A percentile compares a stretch with the other conserved stretches of the same genome.
These are phyloP conservation scores for Pedicia rivosa DNA, from an alignment of 2,888 invertebrate species.

Conservation along the genomic window DNA sequence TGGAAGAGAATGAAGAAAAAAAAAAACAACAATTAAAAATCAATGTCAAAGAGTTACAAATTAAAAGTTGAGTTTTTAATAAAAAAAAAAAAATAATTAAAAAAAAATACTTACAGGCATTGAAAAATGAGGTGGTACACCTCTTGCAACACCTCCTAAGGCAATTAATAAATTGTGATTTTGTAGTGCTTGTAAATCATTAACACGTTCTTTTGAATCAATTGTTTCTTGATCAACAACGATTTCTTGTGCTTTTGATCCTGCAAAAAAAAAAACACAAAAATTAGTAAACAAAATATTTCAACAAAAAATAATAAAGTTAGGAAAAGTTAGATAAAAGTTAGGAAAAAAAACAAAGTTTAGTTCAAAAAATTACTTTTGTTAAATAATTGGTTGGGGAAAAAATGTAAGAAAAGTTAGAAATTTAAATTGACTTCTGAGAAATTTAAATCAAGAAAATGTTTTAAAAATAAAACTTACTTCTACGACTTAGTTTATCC, in stretches of 20 bases:
- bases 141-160: conserved; percentile 15
- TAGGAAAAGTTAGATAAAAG: too few relatives aligned
- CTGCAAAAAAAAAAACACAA: neutral
- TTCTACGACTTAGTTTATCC: conserved; percentile 38
- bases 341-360: too few relatives aligned
- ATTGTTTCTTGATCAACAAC: conserved; percentile 5
- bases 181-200: conserved; percentile 16
- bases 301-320: too few relatives aligned
- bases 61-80: neutral
- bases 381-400: too few relatives aligned
- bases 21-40: neutral
- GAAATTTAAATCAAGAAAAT: too few relatives aligned
- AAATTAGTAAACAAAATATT: neutral
- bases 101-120: conserved; percentile 15
- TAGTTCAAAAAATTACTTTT: too few relatives aligned
- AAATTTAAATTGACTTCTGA: conserved; percentile 28
- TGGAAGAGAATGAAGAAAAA: neutral
- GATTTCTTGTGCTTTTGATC: conserved; percentile 4
- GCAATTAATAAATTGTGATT: conserved; percentile 19
- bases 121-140: conserved; percentile 14
- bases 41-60: neutral
- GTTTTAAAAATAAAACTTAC: too few relatives aligned
- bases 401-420: neutral
- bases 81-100: neutral
- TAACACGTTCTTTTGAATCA: conserved; percentile 1